Base-by-base conservation (phyloP, 2,888 invertebrate genomes). In the Cephalotes varians region DNA sequence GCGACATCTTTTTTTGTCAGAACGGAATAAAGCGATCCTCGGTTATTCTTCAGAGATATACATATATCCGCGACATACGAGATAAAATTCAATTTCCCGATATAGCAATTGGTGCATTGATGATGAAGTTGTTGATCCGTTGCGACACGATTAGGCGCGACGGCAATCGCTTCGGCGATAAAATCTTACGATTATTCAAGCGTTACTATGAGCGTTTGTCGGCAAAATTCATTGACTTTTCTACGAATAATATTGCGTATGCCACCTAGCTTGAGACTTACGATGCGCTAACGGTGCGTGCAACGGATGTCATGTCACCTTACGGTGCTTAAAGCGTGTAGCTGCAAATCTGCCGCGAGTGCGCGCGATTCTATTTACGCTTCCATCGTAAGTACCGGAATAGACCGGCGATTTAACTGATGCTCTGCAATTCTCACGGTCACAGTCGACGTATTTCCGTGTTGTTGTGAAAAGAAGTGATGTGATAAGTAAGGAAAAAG, bases 231-330 rank as follows among this genome's bases (percentile, higher is more conserved):
- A 28, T 28, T 0, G 65, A 54, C 28, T 76, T 51, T 15, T 15
- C 18, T 37, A 28, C 51, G 76, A 76, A 40, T 40, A 65, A 54
- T 56, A 69, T 58, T 69, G 21, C 56, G 31, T 31, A 28, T n/a
- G 31, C 31, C 54, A 15, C 25, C 62, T 31, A 62, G 28, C 56
- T 49, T 44, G 37, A 64, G 15, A 21, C 28, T 18, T 40, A 54
- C 40, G 18, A 10, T 56, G 15, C 31, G 56, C 77, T 79, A 79
- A 79, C 77, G 77, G 77, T 79, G 69, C 71, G 77, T 54, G 69
- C 77, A 69, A 80, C 83, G 83, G 80, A 81, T 81, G 72, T 58
- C 83, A 60, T 65, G 71, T 80, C 80, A 80, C 62, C 83, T 69
- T 81, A 80, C 83, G 64, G 60, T 83, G 72, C 81, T 80, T 49